phyloP scores from a whole-genome alignment of 1,140 invertebrate species.

The Cephus cinctus region DNA sequence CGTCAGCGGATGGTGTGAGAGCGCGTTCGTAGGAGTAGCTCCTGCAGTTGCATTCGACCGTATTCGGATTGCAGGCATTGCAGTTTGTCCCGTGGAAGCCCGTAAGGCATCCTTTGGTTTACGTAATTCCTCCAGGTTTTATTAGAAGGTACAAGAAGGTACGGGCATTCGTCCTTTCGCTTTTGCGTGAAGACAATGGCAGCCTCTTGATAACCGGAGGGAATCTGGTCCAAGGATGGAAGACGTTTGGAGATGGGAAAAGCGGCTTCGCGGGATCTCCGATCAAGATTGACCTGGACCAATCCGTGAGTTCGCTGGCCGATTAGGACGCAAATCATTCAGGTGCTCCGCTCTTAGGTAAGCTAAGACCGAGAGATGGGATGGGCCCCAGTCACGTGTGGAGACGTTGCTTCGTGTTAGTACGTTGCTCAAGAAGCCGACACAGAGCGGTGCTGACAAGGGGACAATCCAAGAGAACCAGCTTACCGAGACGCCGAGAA shows the following conservation, averaged over 20 bases:
- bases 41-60: neutral
- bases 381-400: slow-evolving; percentile 47
- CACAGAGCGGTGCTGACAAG: slow-evolving; percentile 30
- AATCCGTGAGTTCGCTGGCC: slow-evolving; percentile 34
- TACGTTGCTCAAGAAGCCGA: slow-evolving; percentile 17
- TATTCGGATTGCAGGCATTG: neutral
- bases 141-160: too few species aligned
- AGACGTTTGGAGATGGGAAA: too few species aligned
- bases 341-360: slow-evolving; percentile 35
- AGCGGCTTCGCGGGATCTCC: too few species aligned
- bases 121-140: neutral
- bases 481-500: slow-evolving; percentile 4
- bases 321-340: slow-evolving; percentile 48
- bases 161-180: neutral
- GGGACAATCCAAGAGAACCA: slow-evolving; percentile 25
- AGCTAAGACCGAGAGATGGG: slow-evolving; percentile 25
- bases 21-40: neutral
- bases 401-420: slow-evolving; percentile 41
- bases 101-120: neutral
- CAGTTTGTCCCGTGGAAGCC: neutral
- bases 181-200: too few species aligned
- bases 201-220: neutral
- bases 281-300: too few species aligned
- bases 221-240: neutral
- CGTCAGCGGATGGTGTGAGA: slow-evolving; percentile 17